Evolutionary conservation across 1,140 invertebrate genomes (phyloP), one percentile per base, ranked within the genome.

Genomic region (Rhagoletis pomonella): DNA sequence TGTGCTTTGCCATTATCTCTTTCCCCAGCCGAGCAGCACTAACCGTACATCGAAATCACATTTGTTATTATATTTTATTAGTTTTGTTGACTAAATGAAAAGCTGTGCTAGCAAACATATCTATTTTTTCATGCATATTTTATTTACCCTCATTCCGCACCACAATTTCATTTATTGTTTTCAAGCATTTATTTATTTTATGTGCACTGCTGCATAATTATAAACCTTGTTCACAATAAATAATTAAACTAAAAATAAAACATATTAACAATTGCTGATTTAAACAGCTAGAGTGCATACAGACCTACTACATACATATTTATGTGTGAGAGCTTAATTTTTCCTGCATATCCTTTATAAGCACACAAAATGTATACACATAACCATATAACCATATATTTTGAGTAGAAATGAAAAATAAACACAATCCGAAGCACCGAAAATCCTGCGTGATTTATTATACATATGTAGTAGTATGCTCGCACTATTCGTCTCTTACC

Each of bases 391-490:
- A 3, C 50, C n/a, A 14, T n/a, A 12, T 81, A 81, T 81, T 81
- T 19, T n/a, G 17, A 67, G 39, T 29, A 67, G 5, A 50, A 58
- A 50, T 55, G 47, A 81, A 81, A 77, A 77, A n/a, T 44, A 77
- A 81, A 81, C 44, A 55, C 73, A 19, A 19, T 81, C 55, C 55
- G 47, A 81, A 81, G 44, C 19, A n/a, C 3, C 73, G n/a, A n/a
- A 81, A 55, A 81, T 81, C 73, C 73, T n/a, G n/a, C 14, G 47
- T 81, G 73, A 81, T 81, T 81, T 81, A 81, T 81, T 81, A 17
- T 73, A 67, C n/a, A n/a, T n/a, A n/a, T 67, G 67, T 47, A 12
- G 4, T 47, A 5, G 44, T 12, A 73, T 73, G n/a, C 3, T 42
- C 4, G 10, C 14, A 3, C 3, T 6, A 47, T 12, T 0, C 39